Percentiles rank a stretch among this genome's conserved stretches.
Evolutionary conservation across 2,888 invertebrate species (phyloP).

Genomic region (Blastobasis lacticolella): DNA sequence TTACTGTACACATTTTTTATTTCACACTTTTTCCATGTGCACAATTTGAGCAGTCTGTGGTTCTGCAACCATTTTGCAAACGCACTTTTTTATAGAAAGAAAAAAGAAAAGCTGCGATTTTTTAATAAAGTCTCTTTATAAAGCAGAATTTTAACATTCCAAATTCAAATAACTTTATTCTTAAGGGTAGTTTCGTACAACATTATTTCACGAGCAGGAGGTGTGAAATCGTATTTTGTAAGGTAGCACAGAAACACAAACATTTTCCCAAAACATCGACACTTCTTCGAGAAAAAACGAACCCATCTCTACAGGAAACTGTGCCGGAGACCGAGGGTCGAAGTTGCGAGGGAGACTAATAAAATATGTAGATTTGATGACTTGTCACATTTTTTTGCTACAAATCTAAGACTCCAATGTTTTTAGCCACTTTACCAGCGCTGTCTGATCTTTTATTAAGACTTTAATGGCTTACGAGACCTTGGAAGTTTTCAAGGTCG

Average conservation of each 20-base stretch:
- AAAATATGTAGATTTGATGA: conserved; percentile 75
- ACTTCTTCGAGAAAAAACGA: conserved; percentile 12
- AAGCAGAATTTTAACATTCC: too few relatives aligned
- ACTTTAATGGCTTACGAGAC: conserved; percentile 33
- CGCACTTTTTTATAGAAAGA: too few relatives aligned
- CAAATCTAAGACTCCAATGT: conserved; percentile 69
- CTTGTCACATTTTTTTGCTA: conserved; percentile 73
- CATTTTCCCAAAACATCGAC: conserved; percentile 1
- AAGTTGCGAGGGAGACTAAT: conserved; percentile 64
- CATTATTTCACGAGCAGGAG: background rate
- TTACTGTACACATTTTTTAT: too few relatives aligned
- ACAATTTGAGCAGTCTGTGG: too few relatives aligned
- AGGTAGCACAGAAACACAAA: background rate
- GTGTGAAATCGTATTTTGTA: background rate
- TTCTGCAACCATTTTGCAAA: too few relatives aligned
- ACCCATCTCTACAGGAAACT: conserved; percentile 43
- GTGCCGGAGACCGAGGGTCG: conserved; percentile 60
- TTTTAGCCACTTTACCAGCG: conserved; percentile 51
- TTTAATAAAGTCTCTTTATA: too few relatives aligned
- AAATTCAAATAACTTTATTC: too few relatives aligned
- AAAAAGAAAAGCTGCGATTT: too few relatives aligned
- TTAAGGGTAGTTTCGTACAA: too few relatives aligned
- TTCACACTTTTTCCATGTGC: too few relatives aligned
- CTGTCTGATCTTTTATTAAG: conserved; percentile 20
- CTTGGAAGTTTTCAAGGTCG: conserved; percentile 8